Conservation (phyloP, 2,888 invertebrate species). For the Drosophila sordidula region DNA sequence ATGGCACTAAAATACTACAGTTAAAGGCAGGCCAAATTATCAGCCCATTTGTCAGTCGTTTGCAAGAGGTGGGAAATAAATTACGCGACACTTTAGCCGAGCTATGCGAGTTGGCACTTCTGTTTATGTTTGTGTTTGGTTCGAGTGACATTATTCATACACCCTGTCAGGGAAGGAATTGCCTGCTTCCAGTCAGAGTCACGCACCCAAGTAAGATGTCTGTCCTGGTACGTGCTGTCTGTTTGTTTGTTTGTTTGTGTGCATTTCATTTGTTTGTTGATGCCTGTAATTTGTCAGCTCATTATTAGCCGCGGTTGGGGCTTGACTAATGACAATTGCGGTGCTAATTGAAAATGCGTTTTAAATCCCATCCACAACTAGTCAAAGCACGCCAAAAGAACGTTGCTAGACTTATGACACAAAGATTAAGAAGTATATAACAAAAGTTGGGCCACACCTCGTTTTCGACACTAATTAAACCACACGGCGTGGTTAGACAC, state of each 20-base stretch:
- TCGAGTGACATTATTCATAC: slow-evolving; percentile 34
- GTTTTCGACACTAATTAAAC: not conserved
- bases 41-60: slow-evolving; percentile 37
- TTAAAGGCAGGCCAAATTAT: slow-evolving; percentile 36
- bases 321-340: slow-evolving; percentile 24
- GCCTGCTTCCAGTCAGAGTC: slow-evolving; percentile 44
- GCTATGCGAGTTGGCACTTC: slow-evolving; percentile 39
- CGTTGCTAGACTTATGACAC: not conserved
- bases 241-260: slow-evolving; percentile 8
- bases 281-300: slow-evolving; percentile 44
- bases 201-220: slow-evolving; percentile 51
- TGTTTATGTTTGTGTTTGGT: slow-evolving; percentile 23
- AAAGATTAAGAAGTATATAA: not conserved
- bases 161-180: slow-evolving; percentile 31
- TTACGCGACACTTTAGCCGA: slow-evolving; percentile 42
- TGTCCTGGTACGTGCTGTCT: slow-evolving; percentile 25
- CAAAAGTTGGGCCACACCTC: not conserved
- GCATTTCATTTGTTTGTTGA: slow-evolving; percentile 25
- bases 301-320: slow-evolving; percentile 38
- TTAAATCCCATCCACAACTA: slow-evolving; percentile 3
- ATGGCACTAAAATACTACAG: slow-evolving; percentile 1
- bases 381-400: not conserved
- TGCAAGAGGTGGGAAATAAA: slow-evolving; percentile 38
- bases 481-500: too few species aligned
- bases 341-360: slow-evolving; percentile 43